Evolutionary conservation across 2,113 vertebrate genomes (phyloP).

Genomic region (Gallinago paraguaiae): DNA sequence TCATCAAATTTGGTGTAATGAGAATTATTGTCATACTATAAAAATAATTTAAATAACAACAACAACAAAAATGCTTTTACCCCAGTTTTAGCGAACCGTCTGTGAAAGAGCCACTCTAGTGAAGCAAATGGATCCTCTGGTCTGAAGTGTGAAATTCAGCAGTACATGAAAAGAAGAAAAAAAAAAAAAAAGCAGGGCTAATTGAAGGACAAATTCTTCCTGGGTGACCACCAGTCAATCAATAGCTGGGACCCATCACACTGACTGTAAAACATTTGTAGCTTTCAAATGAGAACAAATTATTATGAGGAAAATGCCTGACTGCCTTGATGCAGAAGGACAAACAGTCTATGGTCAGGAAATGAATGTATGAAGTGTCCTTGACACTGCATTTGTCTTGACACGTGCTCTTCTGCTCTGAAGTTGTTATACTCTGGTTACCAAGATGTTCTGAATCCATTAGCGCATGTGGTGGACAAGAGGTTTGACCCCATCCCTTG

Average conservation of each 20-base stretch:
- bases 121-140: conserved; percentile 9
- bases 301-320: neutral
- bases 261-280: neutral
- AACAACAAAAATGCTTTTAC: conserved; percentile 30
- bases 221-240: conserved; percentile 1
- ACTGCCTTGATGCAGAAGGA: neutral
- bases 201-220: conserved; percentile 28
- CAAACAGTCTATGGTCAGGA: neutral
- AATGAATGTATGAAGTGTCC: neutral
- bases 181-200: neutral
- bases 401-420: neutral
- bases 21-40: conserved; percentile 52
- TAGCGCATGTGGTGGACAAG: neutral
- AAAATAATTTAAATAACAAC: conserved; percentile 60
- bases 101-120: neutral
- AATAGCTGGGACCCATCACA: neutral
- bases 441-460: conserved; percentile 29
- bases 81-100: neutral
- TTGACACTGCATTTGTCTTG: neutral
- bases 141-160: conserved; percentile 20
- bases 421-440: neutral
- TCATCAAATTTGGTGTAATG: conserved; percentile 50
- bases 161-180: neutral
- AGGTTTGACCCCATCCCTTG: neutral
- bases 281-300: conserved; percentile 4